Evolutionary conservation across 1,140 invertebrate species (phyloP).

Genomic region (Brachionus angularis): DNA sequence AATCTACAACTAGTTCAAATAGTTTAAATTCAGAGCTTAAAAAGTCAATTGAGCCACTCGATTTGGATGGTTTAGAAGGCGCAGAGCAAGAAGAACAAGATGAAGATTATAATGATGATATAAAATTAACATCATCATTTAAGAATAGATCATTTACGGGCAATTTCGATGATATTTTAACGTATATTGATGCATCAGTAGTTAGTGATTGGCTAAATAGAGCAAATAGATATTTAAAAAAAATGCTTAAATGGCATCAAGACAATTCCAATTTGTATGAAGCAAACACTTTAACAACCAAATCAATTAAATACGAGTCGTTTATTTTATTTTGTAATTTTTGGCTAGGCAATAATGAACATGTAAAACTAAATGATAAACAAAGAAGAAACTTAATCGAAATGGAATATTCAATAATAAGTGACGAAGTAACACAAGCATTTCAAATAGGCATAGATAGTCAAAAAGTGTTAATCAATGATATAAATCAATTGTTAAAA

Average conservation of each 20-base stretch:
- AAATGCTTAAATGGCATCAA: conserved; percentile 50
- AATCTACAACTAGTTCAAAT: background rate
- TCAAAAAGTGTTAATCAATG: conserved; percentile 49
- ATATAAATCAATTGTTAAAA: conserved; percentile 49
- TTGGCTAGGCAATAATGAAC: conserved; percentile 48
- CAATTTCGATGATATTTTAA: conserved; percentile 28
- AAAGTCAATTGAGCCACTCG: no score
- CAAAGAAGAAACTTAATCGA: conserved; percentile 53
- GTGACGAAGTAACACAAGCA: conserved; percentile 53
- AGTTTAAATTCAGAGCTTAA: no score
- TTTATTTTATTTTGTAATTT: conserved; percentile 58
- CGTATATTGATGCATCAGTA: conserved; percentile 54
- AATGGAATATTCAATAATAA: conserved; percentile 54
- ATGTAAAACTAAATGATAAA: conserved; percentile 50
- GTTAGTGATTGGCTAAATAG: conserved; percentile 53
- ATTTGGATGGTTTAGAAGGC: background rate
- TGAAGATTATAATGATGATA: background rate
- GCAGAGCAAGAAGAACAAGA: background rate
- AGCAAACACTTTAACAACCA: background rate
- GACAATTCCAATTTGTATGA: conserved; percentile 47
- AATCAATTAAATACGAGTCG: background rate
- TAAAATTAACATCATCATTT: background rate
- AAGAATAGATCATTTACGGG: background rate
- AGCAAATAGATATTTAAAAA: conserved; percentile 50
- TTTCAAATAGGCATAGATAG: conserved; percentile 52